A percentile compares a stretch with the other conserved stretches of the same genome.
Conservation (phyloP, 2,888 invertebrate genomes). For the Dendrolimus pini region DNA sequence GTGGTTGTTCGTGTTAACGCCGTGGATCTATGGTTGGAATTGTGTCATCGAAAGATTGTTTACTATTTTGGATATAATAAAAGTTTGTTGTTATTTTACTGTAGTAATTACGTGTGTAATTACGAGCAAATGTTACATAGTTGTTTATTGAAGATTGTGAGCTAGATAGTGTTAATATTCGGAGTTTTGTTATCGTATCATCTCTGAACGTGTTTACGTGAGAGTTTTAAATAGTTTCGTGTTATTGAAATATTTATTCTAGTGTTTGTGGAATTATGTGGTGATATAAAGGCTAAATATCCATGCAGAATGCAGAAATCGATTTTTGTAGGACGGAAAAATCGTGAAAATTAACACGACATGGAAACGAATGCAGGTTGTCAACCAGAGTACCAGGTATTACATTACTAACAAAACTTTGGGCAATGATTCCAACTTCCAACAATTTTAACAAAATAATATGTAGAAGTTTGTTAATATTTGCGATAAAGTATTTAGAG, state of each 20-base stretch:
- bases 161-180: constrained; percentile 7
- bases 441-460: background rate
- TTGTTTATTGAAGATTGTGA: constrained; percentile 12
- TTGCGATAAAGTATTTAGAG: background rate
- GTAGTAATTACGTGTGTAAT: constrained; percentile 18
- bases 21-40: constrained; percentile 68
- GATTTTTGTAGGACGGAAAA: constrained; percentile 15
- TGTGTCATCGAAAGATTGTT: constrained; percentile 69
- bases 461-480: background rate
- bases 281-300: constrained; percentile 29
- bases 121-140: background rate
- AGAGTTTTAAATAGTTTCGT: constrained; percentile 46
- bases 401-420: constrained; percentile 15
- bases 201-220: constrained; percentile 62
- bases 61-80: constrained; percentile 59
- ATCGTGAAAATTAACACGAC: constrained; percentile 45
- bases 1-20: constrained; percentile 63
- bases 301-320: constrained; percentile 31
- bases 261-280: constrained; percentile 30
- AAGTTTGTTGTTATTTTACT: constrained; percentile 26
- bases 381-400: constrained; percentile 38
- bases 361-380: constrained; percentile 48
- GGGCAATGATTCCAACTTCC: constrained; percentile 1
- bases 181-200: constrained; percentile 21
- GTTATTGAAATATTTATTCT: constrained; percentile 27